A percentile compares a stretch with the other conserved stretches of the same genome.
These are phyloP conservation scores for Caerostris extrusa DNA, from an alignment of 1,140 invertebrate genomes.

Conservation along the genomic window DNA sequence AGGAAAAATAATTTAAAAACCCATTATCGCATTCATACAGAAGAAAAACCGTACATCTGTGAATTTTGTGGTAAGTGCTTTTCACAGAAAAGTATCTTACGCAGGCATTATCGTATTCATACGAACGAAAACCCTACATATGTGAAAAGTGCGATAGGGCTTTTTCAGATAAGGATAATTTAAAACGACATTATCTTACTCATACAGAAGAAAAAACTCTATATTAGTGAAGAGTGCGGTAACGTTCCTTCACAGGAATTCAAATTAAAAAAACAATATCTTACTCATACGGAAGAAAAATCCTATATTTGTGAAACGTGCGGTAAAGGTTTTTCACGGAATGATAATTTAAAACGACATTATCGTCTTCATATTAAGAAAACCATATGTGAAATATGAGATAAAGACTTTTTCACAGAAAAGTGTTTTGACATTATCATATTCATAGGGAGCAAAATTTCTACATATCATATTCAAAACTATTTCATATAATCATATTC, in stretches of 20 bases:
- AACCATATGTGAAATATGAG: too few relatives aligned
- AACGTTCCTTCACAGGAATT: not conserved
- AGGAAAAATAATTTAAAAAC: not conserved
- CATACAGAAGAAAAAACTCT: slow-evolving; percentile 1
- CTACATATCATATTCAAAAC: too few relatives aligned
- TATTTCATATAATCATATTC: too few relatives aligned
- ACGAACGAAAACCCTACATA: not conserved
- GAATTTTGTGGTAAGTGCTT: not conserved
- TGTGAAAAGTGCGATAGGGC: not conserved
- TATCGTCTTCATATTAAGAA: not conserved
- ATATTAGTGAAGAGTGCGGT: not conserved
- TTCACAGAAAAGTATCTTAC: not conserved
- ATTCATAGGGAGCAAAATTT: not conserved
- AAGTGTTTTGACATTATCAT: too few relatives aligned
- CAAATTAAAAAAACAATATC: not conserved
- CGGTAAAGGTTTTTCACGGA: not conserved
- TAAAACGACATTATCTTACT: not conserved
- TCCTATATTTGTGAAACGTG: not conserved
- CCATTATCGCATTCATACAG: not conserved
- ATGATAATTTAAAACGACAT: not conserved
- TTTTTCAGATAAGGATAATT: not conserved
- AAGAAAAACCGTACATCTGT: not conserved
- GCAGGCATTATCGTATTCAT: not conserved
- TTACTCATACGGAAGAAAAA: not conserved
- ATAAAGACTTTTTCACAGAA: too few relatives aligned